Conservation (phyloP, 2,797 vertebrate species). For the Girardinus metallicus region DNA sequence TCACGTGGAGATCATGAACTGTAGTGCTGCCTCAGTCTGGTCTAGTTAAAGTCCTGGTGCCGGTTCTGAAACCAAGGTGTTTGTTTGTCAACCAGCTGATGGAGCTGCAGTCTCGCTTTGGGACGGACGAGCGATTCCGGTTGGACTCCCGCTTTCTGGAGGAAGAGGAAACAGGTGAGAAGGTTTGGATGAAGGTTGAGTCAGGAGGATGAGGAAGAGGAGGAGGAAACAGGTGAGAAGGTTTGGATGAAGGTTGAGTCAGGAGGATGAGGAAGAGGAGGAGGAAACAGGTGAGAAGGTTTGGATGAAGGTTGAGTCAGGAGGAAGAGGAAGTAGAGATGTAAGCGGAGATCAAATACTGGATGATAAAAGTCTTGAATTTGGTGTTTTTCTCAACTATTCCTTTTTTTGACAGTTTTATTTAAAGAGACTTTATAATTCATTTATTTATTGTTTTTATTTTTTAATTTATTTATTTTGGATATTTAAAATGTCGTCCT, state of each 20-base stretch:
- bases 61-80: conserved; percentile 3
- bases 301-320: background rate
- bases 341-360: too few relatives aligned
- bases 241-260: background rate
- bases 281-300: conserved; percentile 43
- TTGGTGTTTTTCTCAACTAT: too few relatives aligned
- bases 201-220: too few relatives aligned
- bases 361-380: too few relatives aligned
- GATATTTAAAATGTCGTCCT: too few relatives aligned
- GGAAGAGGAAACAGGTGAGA: conserved; percentile 59
- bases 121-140: conserved; percentile 90
- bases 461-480: too few relatives aligned
- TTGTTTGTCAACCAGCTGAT: conserved; percentile 83
- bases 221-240: conserved; percentile 42
- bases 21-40: background rate
- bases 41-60: background rate
- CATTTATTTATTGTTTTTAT: too few relatives aligned
- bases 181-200: background rate
- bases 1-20: background rate
- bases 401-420: too few relatives aligned
- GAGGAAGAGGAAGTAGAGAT: too few relatives aligned
- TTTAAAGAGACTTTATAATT: too few relatives aligned
- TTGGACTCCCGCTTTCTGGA: conserved; percentile 94
- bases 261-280: background rate
- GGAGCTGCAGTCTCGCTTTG: conserved; percentile 89